phyloP scores from a whole-genome alignment of 2,797 vertebrate genomes.

The Enteromius thamalakanensis region DNA sequence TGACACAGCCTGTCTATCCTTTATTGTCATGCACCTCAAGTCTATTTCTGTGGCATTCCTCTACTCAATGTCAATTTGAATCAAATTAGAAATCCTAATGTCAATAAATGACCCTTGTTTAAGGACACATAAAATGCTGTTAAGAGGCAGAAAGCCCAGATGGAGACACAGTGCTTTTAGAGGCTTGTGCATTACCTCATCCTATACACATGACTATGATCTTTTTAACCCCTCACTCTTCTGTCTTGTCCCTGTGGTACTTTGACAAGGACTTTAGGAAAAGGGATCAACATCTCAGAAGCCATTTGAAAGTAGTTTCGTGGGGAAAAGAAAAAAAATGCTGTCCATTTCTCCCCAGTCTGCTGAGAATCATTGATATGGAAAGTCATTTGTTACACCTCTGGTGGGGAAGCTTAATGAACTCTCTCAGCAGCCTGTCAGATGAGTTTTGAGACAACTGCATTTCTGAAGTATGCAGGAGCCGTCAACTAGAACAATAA shows the following conservation, averaged over 20 bases:
- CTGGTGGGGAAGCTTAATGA: constrained; percentile 42
- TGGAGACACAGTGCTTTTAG: not conserved
- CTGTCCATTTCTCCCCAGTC: constrained; percentile 35
- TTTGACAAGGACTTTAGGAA: constrained; percentile 58
- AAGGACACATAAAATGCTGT: constrained; percentile 53
- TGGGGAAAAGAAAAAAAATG: constrained; percentile 43
- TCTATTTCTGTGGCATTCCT: constrained; percentile 62
- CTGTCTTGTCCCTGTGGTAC: constrained; percentile 16
- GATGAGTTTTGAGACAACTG: constrained; percentile 55
- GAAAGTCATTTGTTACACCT: constrained; percentile 56
- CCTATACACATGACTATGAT: constrained; percentile 28
- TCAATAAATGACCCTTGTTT: constrained; percentile 68
- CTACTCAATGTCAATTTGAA: constrained; percentile 67
- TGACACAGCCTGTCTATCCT: constrained; percentile 24
- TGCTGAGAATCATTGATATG: constrained; percentile 52
- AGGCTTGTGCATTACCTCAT: constrained; percentile 51
- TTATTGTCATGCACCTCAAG: constrained; percentile 65
- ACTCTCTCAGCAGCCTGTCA: constrained; percentile 56
- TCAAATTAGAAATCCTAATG: constrained; percentile 65
- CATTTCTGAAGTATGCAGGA: constrained; percentile 61
- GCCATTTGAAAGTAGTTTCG: constrained; percentile 59
- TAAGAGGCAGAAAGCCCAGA: constrained; percentile 45
- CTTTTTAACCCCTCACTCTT: constrained; percentile 12
- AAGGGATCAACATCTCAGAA: constrained; percentile 42
- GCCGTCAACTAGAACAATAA: constrained; percentile 45